These are phyloP conservation scores for Xestia c-nigrum DNA, from an alignment of 2,888 invertebrate species.

Conservation along the genomic window DNA sequence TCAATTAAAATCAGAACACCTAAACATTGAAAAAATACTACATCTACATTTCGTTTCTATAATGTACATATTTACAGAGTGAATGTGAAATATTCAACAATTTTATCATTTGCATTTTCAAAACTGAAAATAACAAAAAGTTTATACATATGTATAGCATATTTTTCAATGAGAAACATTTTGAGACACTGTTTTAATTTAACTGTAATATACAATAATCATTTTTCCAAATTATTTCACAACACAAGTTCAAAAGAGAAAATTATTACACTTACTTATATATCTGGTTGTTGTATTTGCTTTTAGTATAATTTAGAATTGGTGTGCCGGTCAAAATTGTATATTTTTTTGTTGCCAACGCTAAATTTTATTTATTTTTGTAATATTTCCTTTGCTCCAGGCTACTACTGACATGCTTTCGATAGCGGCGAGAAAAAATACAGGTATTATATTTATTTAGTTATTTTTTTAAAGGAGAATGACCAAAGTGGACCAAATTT, in stretches of 20 bases:
- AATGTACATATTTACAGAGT: background rate
- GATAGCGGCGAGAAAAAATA: constrained; percentile 53
- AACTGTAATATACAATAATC: background rate
- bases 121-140: background rate
- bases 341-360: constrained; percentile 33
- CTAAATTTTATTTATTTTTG: constrained; percentile 49
- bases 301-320: constrained; percentile 18
- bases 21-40: background rate
- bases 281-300: constrained; percentile 8
- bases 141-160: background rate
- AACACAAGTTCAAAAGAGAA: constrained; percentile 7
- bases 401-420: constrained; percentile 63
- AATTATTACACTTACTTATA: background rate
- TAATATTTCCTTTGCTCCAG: constrained; percentile 61
- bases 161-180: background rate
- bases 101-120: background rate
- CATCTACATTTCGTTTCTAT: background rate
- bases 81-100: background rate
- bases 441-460: constrained; percentile 52
- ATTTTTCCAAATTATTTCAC: background rate
- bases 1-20: background rate
- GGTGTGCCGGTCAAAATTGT: constrained; percentile 16
- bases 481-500: no score
- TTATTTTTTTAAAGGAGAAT: no score
- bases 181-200: background rate